Conservation (phyloP, 2,797 vertebrate genomes). For the Chaetophractus vellerosus region DNA sequence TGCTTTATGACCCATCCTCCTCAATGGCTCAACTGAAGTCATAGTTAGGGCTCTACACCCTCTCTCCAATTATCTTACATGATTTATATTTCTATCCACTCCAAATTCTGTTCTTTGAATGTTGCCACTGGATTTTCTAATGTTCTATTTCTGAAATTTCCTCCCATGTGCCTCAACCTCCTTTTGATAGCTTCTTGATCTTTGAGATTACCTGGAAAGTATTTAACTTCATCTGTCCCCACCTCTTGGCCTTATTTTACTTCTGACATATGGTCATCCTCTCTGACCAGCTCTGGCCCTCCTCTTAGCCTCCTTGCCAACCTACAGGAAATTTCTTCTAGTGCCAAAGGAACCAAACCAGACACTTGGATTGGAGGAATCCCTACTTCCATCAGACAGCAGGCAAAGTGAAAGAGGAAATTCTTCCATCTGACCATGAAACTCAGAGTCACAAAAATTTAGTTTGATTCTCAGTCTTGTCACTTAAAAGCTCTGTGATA, state of each 20-base stretch:
- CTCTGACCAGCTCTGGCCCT: background rate
- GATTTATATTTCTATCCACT: background rate
- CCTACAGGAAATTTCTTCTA: background rate
- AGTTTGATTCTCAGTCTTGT: background rate
- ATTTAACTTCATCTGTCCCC: background rate
- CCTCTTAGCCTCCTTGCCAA: background rate
- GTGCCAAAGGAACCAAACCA: constrained; percentile 42
- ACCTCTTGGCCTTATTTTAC: background rate
- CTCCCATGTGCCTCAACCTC: background rate
- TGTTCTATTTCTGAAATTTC: background rate
- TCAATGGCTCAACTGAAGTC: background rate
- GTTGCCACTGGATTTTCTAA: background rate
- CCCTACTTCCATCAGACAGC: background rate
- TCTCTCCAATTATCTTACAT: background rate
- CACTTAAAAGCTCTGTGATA: background rate
- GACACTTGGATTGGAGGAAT: constrained; percentile 4
- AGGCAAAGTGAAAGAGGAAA: constrained; percentile 54
- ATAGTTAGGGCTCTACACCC: background rate
- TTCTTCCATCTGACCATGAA: constrained; percentile 32
- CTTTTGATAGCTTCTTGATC: background rate
- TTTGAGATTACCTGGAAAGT: background rate
- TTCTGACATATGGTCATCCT: background rate
- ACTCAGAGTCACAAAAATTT: constrained; percentile 50
- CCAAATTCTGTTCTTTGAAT: background rate
- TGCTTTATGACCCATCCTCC: background rate